Evolutionary conservation across 2,113 vertebrate species (phyloP), one percentile per base, ranked within the genome.

Genomic region (Edolisoma coerulescens): DNA sequence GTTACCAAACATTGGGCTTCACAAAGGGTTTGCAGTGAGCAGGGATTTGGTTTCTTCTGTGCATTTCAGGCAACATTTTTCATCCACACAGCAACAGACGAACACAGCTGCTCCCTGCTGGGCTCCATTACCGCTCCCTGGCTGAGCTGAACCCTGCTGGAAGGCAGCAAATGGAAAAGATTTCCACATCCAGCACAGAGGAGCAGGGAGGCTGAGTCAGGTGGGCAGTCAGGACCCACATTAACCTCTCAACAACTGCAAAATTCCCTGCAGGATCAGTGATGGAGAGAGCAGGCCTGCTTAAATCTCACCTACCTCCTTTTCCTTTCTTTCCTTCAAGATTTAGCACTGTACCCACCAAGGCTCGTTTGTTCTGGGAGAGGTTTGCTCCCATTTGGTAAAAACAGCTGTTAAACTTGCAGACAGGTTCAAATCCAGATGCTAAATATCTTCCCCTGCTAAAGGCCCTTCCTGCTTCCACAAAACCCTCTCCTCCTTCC

Each of bases 61-160:
- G 50, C 5, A 22, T 63, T 84, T 91, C 33, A 50, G 39, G 33
- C 27, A n/a, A 33, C 35, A 35, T 81, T 89, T 92, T 86, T 74
- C 35, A 83, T 50, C 28, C 84, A n/a, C 33, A 81, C 22, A 87
- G 44, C 77, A 50, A n/a, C 7, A 70, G 91, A 54, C 50, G 87
- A 84, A 26, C 60, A 37, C 64, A 93, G 64, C 80, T 92, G 87
- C 7, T 89, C 90, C 80, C 91, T 94, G 93, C 68, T 93, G 87
- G 83, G 77, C 54, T 74, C 81, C 69, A 84, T 90, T 87, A 68
- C 44, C 0, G 1, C 61, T 81, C 69, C 81, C 74, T 85, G 64
- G 52, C 78, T 87, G 84, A 77, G 65, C 69, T 75, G 27, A 20
- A 35, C 52, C 69, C 24, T n/a, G 14, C 53, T 56, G 75, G 65